Conservation (phyloP, 2,113 vertebrate genomes). For the Dipodomys spectabilis region DNA sequence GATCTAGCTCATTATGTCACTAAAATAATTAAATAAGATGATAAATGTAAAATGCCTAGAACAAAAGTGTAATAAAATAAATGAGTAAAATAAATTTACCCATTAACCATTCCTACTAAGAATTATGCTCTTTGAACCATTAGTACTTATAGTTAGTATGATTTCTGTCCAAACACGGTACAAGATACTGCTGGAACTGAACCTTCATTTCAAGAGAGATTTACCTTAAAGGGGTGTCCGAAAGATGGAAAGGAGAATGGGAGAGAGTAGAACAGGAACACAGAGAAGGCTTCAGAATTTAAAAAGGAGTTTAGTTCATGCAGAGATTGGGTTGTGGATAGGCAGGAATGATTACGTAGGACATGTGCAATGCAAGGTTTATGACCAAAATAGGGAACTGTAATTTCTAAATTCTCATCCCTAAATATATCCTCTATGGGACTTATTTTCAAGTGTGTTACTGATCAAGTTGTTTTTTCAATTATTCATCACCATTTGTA, state of each 20-base stretch:
- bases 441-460: constrained; percentile 22
- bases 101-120: background rate
- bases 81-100: background rate
- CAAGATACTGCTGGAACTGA: background rate
- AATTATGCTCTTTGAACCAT: background rate
- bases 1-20: background rate
- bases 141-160: background rate
- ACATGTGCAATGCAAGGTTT: background rate
- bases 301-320: background rate
- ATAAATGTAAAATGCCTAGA: background rate
- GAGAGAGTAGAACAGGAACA: background rate
- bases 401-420: background rate
- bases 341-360: background rate
- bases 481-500: background rate
- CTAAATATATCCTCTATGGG: background rate
- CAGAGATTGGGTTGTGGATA: background rate
- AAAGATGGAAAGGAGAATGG: background rate
- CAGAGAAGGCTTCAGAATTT: background rate
- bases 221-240: background rate
- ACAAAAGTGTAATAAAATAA: background rate
- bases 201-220: background rate
- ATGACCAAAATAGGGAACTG: background rate
- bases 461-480: constrained; percentile 23
- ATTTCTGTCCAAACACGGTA: constrained; percentile 19
- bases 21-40: constrained; percentile 4